Conservation (phyloP, 2,797 vertebrate genomes). For the Phataginus tetradactyla region DNA sequence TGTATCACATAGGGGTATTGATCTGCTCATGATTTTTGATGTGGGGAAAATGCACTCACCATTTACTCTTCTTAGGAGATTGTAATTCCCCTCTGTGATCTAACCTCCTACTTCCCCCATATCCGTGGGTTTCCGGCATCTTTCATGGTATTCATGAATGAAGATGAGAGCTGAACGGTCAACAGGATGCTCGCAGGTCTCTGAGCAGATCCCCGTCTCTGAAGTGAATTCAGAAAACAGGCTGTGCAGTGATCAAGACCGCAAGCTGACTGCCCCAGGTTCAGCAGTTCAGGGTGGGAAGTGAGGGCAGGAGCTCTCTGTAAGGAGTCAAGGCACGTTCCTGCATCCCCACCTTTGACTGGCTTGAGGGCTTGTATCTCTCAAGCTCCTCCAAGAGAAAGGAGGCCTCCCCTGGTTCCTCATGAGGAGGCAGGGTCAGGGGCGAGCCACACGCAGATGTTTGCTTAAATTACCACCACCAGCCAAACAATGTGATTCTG, state of each 20-base stretch:
- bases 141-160: not conserved
- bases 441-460: not conserved
- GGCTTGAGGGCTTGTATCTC: not conserved
- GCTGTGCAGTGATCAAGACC: not conserved
- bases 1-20: not conserved
- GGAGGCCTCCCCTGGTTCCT: not conserved
- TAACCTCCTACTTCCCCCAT: not conserved
- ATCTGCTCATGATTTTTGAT: conserved; percentile 37
- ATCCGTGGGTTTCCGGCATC: not conserved
- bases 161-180: not conserved
- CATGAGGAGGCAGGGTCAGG: not conserved
- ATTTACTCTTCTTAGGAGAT: not conserved
- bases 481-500: not conserved
- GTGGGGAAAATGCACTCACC: conserved; percentile 19
- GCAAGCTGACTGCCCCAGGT: not conserved
- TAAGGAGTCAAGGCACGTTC: not conserved
- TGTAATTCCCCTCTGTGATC: not conserved
- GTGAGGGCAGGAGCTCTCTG: not conserved
- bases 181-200: not conserved
- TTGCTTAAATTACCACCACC: not conserved
- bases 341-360: not conserved
- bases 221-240: not conserved
- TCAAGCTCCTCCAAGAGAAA: not conserved
- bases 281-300: not conserved
- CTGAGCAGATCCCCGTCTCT: not conserved